Evolutionary conservation across 92 coral and sea anemone species (phyloP).

Genomic region (Epizoanthus stellaris): DNA sequence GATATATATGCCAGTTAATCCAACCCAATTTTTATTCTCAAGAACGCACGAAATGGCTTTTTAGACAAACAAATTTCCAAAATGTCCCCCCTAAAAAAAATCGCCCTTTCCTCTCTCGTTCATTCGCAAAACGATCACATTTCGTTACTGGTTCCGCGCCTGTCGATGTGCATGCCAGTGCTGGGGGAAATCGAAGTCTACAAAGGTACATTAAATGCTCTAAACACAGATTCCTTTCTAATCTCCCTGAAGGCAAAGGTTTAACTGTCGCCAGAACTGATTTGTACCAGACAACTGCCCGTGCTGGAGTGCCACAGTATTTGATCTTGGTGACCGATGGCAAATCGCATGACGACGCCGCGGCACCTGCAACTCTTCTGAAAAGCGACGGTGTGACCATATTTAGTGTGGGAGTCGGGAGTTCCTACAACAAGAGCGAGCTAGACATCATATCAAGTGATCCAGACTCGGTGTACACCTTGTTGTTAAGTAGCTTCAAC

Average conservation of each 20-base stretch:
- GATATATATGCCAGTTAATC: too few species aligned
- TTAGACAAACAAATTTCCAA: too few species aligned
- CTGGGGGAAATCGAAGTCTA: too few species aligned
- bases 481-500: background rate
- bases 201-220: background rate
- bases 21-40: too few species aligned
- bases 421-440: background rate
- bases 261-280: background rate
- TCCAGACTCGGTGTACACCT: slow-evolving; percentile 1
- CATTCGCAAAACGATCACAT: too few species aligned
- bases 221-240: background rate
- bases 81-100: too few species aligned
- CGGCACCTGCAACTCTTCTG: slow-evolving; percentile 9
- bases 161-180: too few species aligned
- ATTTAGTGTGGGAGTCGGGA: background rate
- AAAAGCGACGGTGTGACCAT: slow-evolving; percentile 21
- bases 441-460: background rate
- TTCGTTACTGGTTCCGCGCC: too few species aligned
- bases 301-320: background rate
- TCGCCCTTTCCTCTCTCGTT: too few species aligned
- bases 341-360: slow-evolving; percentile 7
- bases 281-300: slow-evolving; percentile 17
- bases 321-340: background rate
- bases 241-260: background rate
- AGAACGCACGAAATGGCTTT: background rate